Conservation (phyloP, 2,888 invertebrate species). For the Caradrina clavipalpis region DNA sequence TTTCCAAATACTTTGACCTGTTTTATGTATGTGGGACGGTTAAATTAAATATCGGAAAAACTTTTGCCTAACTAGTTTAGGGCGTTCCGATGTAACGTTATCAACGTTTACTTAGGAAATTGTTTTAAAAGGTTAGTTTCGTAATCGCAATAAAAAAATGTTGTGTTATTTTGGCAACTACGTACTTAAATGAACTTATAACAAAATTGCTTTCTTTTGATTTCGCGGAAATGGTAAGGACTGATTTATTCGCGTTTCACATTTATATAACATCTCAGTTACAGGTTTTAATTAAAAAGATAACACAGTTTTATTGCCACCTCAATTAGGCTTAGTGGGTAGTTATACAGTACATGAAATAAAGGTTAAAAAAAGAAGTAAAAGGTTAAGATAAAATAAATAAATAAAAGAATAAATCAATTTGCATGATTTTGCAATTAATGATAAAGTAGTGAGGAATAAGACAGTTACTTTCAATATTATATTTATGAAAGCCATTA, state of each 20-base stretch:
- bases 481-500: no score
- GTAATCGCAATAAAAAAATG: neutral
- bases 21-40: constrained; percentile 27
- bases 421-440: constrained; percentile 1
- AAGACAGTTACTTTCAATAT: neutral
- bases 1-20: constrained; percentile 32
- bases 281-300: neutral
- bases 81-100: no score
- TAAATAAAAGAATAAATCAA: no score
- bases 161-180: neutral
- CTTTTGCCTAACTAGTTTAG: constrained; percentile 17
- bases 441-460: no score
- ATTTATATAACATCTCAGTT: neutral
- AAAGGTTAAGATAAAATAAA: no score
- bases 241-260: neutral
- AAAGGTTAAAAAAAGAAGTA: no score
- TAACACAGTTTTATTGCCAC: neutral
- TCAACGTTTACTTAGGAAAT: neutral
- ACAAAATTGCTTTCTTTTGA: neutral
- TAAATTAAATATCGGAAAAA: constrained; percentile 28
- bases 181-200: neutral
- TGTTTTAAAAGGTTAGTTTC: neutral
- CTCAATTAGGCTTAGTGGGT: neutral
- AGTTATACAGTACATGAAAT: neutral
- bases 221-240: neutral